Percentiles rank a stretch among this genome's conserved stretches.
phyloP scores from a whole-genome alignment of 2,113 vertebrate genomes.

The Leucopternis melanops region DNA sequence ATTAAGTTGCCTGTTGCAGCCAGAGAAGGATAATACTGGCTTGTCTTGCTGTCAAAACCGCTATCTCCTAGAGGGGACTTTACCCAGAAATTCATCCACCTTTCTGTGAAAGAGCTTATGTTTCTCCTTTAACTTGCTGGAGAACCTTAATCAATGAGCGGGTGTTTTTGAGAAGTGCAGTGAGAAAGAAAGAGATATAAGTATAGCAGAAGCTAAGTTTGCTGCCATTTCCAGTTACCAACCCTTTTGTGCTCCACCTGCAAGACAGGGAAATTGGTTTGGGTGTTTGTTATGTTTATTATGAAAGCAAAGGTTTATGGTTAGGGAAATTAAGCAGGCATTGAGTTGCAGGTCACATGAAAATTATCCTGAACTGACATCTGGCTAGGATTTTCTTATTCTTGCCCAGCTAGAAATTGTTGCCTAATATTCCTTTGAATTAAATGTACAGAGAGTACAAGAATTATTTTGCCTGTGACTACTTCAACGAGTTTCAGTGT shows the following conservation, averaged over 20 bases:
- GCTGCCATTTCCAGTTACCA: neutral
- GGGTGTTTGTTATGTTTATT: neutral
- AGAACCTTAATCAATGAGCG: neutral
- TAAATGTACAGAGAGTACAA: neutral
- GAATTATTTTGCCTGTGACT: neutral
- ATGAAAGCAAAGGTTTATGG: neutral
- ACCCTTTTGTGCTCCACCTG: neutral
- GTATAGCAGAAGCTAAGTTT: neutral
- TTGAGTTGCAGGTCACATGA: neutral
- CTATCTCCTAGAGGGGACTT: neutral
- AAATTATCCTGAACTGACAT: neutral
- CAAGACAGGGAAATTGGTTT: neutral
- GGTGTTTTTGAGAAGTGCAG: neutral
- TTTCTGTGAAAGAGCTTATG: neutral
- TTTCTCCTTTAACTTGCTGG: neutral
- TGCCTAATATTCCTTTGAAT: neutral
- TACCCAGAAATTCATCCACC: neutral
- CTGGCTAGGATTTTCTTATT: neutral
- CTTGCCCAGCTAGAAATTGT: neutral
- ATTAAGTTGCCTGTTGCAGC: neutral
- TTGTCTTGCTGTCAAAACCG: neutral
- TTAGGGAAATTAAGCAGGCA: neutral
- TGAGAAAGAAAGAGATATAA: neutral
- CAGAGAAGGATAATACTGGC: neutral
- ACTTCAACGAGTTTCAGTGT: neutral